A percentile compares a stretch with the other conserved stretches of the same genome.
Conservation (phyloP, 2,113 vertebrate genomes). For the Paralichthys olivaceus region DNA sequence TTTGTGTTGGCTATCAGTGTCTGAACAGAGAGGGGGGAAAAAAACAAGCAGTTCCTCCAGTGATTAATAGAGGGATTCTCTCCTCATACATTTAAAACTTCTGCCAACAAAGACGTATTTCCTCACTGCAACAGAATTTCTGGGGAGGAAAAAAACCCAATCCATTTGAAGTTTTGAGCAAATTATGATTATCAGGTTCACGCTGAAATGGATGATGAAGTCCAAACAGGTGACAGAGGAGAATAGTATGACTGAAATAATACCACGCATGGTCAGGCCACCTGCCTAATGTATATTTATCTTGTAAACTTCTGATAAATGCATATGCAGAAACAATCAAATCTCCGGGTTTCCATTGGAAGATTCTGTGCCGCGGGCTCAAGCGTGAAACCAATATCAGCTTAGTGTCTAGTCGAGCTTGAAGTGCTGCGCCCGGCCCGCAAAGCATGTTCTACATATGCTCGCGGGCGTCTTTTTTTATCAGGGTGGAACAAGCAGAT, state of each 20-base stretch:
- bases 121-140: slow-evolving; percentile 28
- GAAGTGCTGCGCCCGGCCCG: slow-evolving; percentile 71
- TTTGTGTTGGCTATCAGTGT: slow-evolving; percentile 20
- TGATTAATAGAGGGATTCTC: slow-evolving; percentile 36
- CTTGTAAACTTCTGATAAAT: slow-evolving; percentile 84
- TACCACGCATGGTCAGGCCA: slow-evolving; percentile 75
- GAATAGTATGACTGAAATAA: slow-evolving; percentile 72
- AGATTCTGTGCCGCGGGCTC: slow-evolving; percentile 68
- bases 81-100: slow-evolving; percentile 34
- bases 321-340: slow-evolving; percentile 84
- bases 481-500: slow-evolving; percentile 78
- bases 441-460: slow-evolving; percentile 82
- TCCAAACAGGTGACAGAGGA: slow-evolving; percentile 76
- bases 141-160: slow-evolving; percentile 36
- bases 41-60: neutral
- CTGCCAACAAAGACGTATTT: slow-evolving; percentile 46
- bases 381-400: slow-evolving; percentile 85
- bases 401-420: slow-evolving; percentile 83
- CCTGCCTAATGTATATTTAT: slow-evolving; percentile 81
- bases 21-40: neutral
- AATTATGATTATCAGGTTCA: slow-evolving; percentile 64
- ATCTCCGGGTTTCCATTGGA: slow-evolving; percentile 72
- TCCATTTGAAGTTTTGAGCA: slow-evolving; percentile 71
- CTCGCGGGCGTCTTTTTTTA: slow-evolving; percentile 71
- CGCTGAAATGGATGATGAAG: slow-evolving; percentile 71